Conservation (phyloP, 2,113 vertebrate species). For the Marmota monax region DNA sequence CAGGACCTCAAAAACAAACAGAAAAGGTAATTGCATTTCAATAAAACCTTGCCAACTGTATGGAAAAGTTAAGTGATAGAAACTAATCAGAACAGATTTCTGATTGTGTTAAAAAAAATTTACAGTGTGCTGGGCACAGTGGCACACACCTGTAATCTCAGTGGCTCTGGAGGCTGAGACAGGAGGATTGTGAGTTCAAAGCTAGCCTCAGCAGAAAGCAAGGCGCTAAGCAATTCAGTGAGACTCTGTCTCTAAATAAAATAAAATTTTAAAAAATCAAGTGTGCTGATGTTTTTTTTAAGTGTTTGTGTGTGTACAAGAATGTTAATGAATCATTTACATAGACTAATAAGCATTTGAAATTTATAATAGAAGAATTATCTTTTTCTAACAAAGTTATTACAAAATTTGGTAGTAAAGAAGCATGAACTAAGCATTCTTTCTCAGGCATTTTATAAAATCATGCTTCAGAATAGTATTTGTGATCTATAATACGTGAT, state of each 20-base stretch:
- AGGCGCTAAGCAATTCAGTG: too few relatives aligned
- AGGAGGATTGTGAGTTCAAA: too few relatives aligned
- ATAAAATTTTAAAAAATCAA: not conserved
- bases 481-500: not conserved
- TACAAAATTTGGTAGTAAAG: conserved; percentile 33
- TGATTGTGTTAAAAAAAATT: not conserved
- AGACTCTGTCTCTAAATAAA: too few relatives aligned
- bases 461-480: not conserved
- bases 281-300: conserved; percentile 44
- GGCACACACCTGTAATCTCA: too few relatives aligned
- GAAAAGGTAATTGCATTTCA: conserved; percentile 41
- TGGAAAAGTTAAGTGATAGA: conserved; percentile 46
- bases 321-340: conserved; percentile 49
- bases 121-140: too few relatives aligned
- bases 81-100: conserved; percentile 40
- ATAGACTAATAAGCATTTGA: conserved; percentile 9
- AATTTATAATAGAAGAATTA: conserved; percentile 8
- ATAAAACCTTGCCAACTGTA: conserved; percentile 25
- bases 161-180: too few relatives aligned
- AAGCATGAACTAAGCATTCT: not conserved
- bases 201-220: too few relatives aligned
- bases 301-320: not conserved
- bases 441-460: conserved; percentile 35
- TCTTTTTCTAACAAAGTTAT: not conserved
- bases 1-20: too few relatives aligned